Evolutionary conservation across 2,888 invertebrate genomes (phyloP), one percentile per base, ranked within the genome.

Genomic region (Gisinianus flammeolus): DNA sequence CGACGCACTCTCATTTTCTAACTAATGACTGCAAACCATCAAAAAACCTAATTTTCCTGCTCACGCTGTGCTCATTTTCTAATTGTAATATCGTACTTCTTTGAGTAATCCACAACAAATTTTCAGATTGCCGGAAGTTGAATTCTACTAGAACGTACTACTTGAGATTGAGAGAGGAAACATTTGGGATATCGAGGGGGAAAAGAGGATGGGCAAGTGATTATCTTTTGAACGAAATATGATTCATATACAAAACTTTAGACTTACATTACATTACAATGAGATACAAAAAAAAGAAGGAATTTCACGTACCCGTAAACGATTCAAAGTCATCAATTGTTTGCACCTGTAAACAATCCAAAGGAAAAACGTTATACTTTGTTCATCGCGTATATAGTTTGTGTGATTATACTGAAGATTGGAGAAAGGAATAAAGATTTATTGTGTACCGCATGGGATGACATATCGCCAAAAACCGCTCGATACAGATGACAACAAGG

Each of bases 381-480:
- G 44, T 44, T 44, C n/a, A n/a, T 44, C 44, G 16, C 16, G 44
- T 44, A 10, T 16, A 44, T 10, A 44, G 16, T 44, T 10, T 10
- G 16, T 44, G 16, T 44, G 16, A 6, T 44, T 16, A 6, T 16
- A 6, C 44, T 44, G 6, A 44, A 44, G 44, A n/a, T n/a, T n/a
- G n/a, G n/a, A n/a, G n/a, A n/a, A n/a, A n/a, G n/a, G n/a, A n/a
- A n/a, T 16, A 44, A 44, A 44, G 16, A 44, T 10, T 16, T 10
- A 44, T 10, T 10, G 6, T 16, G 6, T 16, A 44, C 44, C 44
- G 44, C 83, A 94, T 93, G 31, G 93, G 95, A 87, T 92, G 94
- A 85, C 93, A 93, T 85, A 93, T 94, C 69, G 94, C 95, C 86
- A 95, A 92, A 87, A 95, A 95, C 82, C 94, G 89, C 87, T 95